Percentiles rank a stretch among this genome's conserved stretches.
Conservation (phyloP, 92 coral and sea anemone species). For the Heliopora coerulea region DNA sequence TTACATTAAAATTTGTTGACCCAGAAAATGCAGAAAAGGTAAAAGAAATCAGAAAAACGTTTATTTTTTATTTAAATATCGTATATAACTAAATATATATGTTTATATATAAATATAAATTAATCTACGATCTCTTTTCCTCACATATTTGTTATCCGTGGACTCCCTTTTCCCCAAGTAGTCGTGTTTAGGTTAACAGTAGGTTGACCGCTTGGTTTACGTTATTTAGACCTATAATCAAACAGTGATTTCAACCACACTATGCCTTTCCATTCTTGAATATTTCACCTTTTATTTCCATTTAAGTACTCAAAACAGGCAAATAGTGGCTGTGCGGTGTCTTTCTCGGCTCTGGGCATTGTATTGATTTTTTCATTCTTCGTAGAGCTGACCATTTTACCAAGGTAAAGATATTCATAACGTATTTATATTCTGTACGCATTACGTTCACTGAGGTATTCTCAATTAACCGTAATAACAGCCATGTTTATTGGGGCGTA, state of each 20-base stretch:
- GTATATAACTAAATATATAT: too few relatives aligned
- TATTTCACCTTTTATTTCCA: background rate
- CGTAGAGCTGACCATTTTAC: slow-evolving; percentile 76
- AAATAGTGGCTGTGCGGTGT: slow-evolving; percentile 79
- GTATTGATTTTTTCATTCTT: slow-evolving; percentile 81
- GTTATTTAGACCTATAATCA: too few relatives aligned
- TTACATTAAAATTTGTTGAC: slow-evolving; percentile 77
- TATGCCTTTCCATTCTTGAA: too few relatives aligned
- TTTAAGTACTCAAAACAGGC: slow-evolving; percentile 83
- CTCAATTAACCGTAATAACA: too few relatives aligned
- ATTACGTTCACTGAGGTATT: background rate
- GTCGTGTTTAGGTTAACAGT: too few relatives aligned
- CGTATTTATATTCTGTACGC: background rate
- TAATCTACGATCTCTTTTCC: background rate
- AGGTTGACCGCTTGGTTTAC: too few relatives aligned
- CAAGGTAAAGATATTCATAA: slow-evolving; percentile 54
- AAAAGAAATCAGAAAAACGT: background rate
- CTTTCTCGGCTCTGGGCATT: slow-evolving; percentile 74
- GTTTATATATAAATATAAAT: too few relatives aligned
- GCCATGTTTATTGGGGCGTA: too few relatives aligned
- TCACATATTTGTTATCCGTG: background rate
- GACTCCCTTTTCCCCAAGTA: too few relatives aligned
- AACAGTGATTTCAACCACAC: too few relatives aligned
- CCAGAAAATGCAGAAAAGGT: slow-evolving; percentile 82
- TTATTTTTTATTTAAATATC: too few relatives aligned